A percentile compares a stretch with the other conserved stretches of the same genome.
Conservation (phyloP, 1,140 invertebrate species). For the Zaprionus capensis region DNA sequence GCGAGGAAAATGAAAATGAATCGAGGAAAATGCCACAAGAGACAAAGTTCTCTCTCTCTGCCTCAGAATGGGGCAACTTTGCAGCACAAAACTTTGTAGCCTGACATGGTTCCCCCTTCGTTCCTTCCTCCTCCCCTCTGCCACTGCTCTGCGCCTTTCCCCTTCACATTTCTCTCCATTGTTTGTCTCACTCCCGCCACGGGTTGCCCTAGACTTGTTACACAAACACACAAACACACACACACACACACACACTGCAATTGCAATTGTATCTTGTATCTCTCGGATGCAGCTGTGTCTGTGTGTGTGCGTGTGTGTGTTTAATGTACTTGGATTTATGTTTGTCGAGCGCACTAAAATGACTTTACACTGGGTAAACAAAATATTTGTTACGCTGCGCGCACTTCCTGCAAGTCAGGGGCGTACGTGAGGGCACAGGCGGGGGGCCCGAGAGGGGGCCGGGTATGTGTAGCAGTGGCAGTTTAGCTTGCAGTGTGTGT, state of each 20-base stretch:
- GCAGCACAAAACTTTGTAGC: slow-evolving; percentile 19
- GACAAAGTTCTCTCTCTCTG: slow-evolving; percentile 20
- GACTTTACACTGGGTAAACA: slow-evolving; percentile 77
- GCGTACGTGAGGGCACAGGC: not conserved
- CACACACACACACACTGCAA: slow-evolving; percentile 14
- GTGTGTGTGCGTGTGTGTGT: slow-evolving; percentile 28
- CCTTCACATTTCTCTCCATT: not conserved
- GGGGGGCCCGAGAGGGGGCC: not conserved
- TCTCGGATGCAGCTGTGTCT: slow-evolving; percentile 19
- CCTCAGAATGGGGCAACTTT: slow-evolving; percentile 17
- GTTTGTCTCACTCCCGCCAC: not conserved
- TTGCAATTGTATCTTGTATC: slow-evolving; percentile 50
- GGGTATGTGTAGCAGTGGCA: no score
- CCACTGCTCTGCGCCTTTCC: not conserved
- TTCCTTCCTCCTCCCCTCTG: not conserved
- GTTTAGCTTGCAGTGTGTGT: not conserved
- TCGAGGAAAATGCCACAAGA: slow-evolving; percentile 12
- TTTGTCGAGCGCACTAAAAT: slow-evolving; percentile 74
- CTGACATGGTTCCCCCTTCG: slow-evolving; percentile 4
- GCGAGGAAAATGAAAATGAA: slow-evolving; percentile 39
- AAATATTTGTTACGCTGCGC: slow-evolving; percentile 58
- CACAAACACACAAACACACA: slow-evolving; percentile 28
- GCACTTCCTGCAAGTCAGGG: slow-evolving; percentile 28
- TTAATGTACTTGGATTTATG: slow-evolving; percentile 55
- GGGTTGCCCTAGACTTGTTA: not conserved